phyloP scores from a whole-genome alignment of 2,888 invertebrate species.

The Elegia similella region DNA sequence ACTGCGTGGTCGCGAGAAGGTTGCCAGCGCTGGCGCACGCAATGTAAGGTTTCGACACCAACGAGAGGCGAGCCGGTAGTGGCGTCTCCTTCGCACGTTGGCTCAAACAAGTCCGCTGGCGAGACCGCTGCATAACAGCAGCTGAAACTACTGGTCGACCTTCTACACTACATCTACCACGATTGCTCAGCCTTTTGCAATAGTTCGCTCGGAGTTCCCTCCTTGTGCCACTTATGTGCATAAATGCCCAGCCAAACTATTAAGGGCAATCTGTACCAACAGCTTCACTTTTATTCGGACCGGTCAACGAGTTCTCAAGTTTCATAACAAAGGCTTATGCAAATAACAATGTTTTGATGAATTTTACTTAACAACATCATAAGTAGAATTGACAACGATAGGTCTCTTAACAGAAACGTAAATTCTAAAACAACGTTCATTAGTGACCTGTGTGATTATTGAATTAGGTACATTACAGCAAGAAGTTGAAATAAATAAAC shows the following conservation, averaged over 20 bases:
- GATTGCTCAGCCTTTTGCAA: constrained; percentile 76
- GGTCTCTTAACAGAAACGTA: not conserved
- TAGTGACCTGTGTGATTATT: not conserved
- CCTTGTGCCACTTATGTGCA: constrained; percentile 51
- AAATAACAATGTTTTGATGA: too few relatives aligned
- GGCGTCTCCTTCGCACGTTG: constrained; percentile 54
- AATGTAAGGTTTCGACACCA: constrained; percentile 69
- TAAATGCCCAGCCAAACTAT: not conserved
- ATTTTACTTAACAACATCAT: not conserved
- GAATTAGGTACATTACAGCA: constrained; percentile 5
- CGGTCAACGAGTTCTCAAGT: not conserved
- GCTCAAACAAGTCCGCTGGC: constrained; percentile 20
- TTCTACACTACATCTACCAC: constrained; percentile 66
- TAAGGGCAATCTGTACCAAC: not conserved
- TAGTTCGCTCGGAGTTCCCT: constrained; percentile 52
- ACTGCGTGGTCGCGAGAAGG: constrained; percentile 50
- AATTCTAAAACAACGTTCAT: not conserved
- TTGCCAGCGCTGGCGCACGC: constrained; percentile 55
- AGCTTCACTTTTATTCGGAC: not conserved
- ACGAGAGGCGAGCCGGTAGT: constrained; percentile 54
- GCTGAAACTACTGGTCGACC: constrained; percentile 65
- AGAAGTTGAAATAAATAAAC: not conserved
- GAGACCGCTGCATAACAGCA: constrained; percentile 44
- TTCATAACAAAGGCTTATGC: not conserved
- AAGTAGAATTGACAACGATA: not conserved